Conservation (phyloP, 2,797 vertebrate species). For the Cottoperca gobio region DNA sequence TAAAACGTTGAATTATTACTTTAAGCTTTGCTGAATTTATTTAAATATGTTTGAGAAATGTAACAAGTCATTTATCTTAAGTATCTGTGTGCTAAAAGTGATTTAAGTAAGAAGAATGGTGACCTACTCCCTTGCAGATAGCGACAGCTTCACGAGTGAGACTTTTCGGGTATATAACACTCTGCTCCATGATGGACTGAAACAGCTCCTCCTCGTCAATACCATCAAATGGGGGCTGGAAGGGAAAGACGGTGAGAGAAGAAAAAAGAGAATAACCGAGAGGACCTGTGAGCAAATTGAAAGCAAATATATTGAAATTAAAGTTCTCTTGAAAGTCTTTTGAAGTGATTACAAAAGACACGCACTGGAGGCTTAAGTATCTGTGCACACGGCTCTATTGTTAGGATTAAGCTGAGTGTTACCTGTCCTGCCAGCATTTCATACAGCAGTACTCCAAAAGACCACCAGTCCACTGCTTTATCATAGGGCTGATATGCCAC, state of each 20-base stretch:
- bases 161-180: conserved; percentile 91
- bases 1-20: too few relatives aligned
- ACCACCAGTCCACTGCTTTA: conserved; percentile 96
- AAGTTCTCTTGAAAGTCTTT: conserved; percentile 44
- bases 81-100: background rate
- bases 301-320: conserved; percentile 42
- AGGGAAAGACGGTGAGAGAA: conserved; percentile 31
- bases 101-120: background rate
- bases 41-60: conserved; percentile 2
- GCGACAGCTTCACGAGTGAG: conserved; percentile 92
- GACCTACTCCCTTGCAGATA: conserved; percentile 93
- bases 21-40: background rate
- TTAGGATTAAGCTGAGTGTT: conserved; percentile 39
- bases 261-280: background rate
- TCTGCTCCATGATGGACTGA: conserved; percentile 95
- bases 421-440: conserved; percentile 96
- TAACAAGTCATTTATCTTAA: conserved; percentile 10
- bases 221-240: conserved; percentile 92
- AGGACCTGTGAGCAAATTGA: conserved; percentile 29
- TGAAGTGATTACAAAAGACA: conserved; percentile 56
- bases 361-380: conserved; percentile 34
- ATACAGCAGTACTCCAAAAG: conserved; percentile 92
- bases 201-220: conserved; percentile 95
- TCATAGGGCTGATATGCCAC: conserved; percentile 93
- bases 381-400: conserved; percentile 8